Conservation (phyloP, 2,797 vertebrate species). For the Rhynchonycteris naso region DNA sequence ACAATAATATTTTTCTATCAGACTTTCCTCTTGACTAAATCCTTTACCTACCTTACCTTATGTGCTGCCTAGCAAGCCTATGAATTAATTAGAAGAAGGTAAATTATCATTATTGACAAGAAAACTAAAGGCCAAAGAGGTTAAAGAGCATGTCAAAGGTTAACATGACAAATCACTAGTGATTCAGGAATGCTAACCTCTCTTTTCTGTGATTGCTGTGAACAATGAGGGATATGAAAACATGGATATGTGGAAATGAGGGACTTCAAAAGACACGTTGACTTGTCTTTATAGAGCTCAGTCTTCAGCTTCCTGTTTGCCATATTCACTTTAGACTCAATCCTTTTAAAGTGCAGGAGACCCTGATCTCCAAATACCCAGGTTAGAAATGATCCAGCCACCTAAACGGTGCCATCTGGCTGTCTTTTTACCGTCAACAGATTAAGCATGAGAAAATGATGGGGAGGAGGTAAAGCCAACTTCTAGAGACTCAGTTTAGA, state of each 20-base stretch:
- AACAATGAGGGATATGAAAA: not conserved
- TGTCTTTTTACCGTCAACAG: not conserved
- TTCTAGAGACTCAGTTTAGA: not conserved
- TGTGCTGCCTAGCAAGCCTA: not conserved
- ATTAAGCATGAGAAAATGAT: not conserved
- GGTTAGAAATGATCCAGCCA: not conserved
- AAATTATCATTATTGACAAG: conserved; percentile 27
- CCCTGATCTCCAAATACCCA: not conserved
- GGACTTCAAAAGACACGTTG: conserved; percentile 17
- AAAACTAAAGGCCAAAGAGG: conserved; percentile 34
- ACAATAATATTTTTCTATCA: not conserved
- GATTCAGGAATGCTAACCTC: conserved; percentile 7
- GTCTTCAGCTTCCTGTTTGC: conserved; percentile 36
- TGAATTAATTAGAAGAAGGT: not conserved
- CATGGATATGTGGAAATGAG: not conserved
- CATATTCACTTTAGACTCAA: not conserved
- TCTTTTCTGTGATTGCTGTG: conserved; percentile 40
- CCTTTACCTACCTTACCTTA: not conserved
- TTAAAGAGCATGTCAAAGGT: conserved; percentile 52
- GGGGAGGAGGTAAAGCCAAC: not conserved
- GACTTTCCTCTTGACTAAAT: not conserved
- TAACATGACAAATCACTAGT: conserved; percentile 51
- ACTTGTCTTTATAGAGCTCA: not conserved
- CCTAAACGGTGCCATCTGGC: not conserved
- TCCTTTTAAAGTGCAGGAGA: conserved; percentile 19